These are phyloP conservation scores for Tychaedon coryphoeus DNA, from an alignment of 2,113 vertebrate species.

Conservation along the genomic window DNA sequence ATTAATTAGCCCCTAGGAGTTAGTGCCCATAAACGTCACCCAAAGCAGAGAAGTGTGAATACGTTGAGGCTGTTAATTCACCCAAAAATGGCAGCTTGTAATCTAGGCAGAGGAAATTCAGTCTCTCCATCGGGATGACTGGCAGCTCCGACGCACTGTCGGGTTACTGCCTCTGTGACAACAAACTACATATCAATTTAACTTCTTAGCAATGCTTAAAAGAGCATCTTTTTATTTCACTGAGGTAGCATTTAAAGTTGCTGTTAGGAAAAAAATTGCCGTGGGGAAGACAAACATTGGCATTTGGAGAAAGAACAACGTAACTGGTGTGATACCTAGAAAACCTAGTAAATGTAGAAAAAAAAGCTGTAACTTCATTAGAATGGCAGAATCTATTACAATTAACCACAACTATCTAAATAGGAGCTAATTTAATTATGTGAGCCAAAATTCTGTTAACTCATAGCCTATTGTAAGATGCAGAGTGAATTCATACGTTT, in stretches of 20 bases:
- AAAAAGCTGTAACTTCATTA: conserved; percentile 74
- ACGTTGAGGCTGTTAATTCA: conserved; percentile 75
- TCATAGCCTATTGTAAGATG: conserved; percentile 57
- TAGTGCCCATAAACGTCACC: conserved; percentile 74
- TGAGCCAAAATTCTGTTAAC: conserved; percentile 71
- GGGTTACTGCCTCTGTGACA: conserved; percentile 48
- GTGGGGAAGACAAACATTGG: conserved; percentile 58
- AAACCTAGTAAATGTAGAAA: conserved; percentile 58
- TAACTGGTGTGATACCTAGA: conserved; percentile 59
- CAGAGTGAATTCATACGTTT: conserved; percentile 58
- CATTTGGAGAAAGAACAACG: conserved; percentile 58
- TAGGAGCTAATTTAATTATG: conserved; percentile 57
- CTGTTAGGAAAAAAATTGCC: conserved; percentile 60
- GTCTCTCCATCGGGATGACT: conserved; percentile 67
- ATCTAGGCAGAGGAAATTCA: conserved; percentile 67
- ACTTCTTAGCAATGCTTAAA: conserved; percentile 60
- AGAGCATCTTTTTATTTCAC: conserved; percentile 67
- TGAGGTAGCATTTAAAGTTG: conserved; percentile 57
- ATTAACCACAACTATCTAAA: conserved; percentile 61
- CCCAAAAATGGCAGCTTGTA: conserved; percentile 69
- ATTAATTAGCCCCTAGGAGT: conserved; percentile 81
- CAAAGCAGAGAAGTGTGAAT: conserved; percentile 76
- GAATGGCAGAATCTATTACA: conserved; percentile 98
- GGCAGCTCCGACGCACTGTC: conserved; percentile 26
- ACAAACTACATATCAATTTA: conserved; percentile 61